These are phyloP conservation scores for Uria lomvia DNA, from an alignment of 2,113 vertebrate genomes.

Conservation along the genomic window DNA sequence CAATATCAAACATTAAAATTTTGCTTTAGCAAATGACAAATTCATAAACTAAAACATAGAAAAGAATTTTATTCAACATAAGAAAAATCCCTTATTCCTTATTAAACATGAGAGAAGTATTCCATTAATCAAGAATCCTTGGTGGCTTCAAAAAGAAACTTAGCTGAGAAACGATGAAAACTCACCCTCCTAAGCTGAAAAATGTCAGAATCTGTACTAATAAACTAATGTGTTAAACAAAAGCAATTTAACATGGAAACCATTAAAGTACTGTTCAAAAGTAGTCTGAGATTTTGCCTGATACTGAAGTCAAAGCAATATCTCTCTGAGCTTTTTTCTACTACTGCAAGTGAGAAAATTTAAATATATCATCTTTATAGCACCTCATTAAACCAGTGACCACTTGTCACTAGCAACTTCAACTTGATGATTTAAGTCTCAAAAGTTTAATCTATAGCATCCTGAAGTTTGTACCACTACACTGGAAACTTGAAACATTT, in stretches of 20 bases:
- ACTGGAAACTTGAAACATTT: neutral
- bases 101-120: conserved; percentile 17
- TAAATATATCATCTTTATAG: neutral
- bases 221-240: neutral
- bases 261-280: neutral
- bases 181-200: neutral
- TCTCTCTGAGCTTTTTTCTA: neutral
- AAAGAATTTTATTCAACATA: neutral
- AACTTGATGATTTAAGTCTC: neutral
- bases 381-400: neutral
- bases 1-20: neutral
- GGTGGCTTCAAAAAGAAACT: neutral
- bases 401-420: neutral
- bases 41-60: neutral
- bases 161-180: neutral
- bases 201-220: neutral
- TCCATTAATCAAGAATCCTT: neutral
- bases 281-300: neutral
- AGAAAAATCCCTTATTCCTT: neutral
- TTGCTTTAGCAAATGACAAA: neutral
- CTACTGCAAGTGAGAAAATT: neutral
- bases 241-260: neutral
- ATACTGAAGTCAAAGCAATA: neutral
- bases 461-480: neutral
- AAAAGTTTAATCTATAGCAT: neutral